Percentiles rank a stretch among this genome's conserved stretches.
Evolutionary conservation across 2,888 invertebrate species (phyloP).

Genomic region (Cheilosia scutellata): DNA sequence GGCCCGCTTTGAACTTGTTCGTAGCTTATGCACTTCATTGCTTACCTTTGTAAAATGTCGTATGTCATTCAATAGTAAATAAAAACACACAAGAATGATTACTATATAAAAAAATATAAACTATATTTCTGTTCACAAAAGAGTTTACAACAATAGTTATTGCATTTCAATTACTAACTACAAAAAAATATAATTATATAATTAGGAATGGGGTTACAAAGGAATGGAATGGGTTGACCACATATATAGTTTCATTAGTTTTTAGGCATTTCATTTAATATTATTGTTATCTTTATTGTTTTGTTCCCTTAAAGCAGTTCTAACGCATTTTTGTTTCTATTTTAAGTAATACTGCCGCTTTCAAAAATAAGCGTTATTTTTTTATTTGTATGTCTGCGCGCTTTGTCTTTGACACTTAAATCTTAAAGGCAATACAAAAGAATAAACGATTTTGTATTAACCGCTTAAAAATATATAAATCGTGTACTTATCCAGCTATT

Average conservation of each 20-base stretch:
- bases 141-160: constrained; percentile 47
- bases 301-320: constrained; percentile 37
- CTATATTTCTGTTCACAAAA: constrained; percentile 64
- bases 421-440: constrained; percentile 38
- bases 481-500: constrained; percentile 23
- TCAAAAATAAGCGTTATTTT: constrained; percentile 66
- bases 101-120: constrained; percentile 65
- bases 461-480: constrained; percentile 37
- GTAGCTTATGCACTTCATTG: too few species aligned
- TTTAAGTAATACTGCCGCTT: constrained; percentile 75
- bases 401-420: constrained; percentile 55
- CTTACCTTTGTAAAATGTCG: too few species aligned
- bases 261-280: constrained; percentile 12
- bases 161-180: constrained; percentile 52
- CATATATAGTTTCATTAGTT: constrained; percentile 40
- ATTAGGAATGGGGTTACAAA: constrained; percentile 60
- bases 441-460: constrained; percentile 16
- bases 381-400: constrained; percentile 19
- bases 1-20: too few species aligned
- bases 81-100: background rate
- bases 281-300: constrained; percentile 8
- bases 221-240: constrained; percentile 65
- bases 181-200: constrained; percentile 31
- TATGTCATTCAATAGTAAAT: background rate
- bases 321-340: constrained; percentile 38